phyloP scores from a whole-genome alignment of 2,888 invertebrate genomes.

The Torymus auratus region DNA sequence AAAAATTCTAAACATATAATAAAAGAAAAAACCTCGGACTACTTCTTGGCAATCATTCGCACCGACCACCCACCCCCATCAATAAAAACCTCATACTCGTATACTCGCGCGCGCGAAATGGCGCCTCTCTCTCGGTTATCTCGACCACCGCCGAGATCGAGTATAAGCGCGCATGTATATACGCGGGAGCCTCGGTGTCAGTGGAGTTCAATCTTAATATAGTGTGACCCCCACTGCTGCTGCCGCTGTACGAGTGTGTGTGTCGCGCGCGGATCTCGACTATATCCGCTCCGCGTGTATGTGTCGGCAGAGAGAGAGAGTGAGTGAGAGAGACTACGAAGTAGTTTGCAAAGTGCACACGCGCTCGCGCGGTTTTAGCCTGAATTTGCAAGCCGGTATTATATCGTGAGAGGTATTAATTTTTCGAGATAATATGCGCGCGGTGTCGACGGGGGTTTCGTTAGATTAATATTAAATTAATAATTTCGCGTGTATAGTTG shows the following conservation, averaged over 20 bases:
- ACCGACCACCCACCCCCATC: too few relatives aligned
- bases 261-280: neutral
- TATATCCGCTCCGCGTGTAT: constrained; percentile 45
- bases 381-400: too few relatives aligned
- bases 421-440: too few relatives aligned
- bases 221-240: constrained; percentile 74
- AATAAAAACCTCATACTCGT: too few relatives aligned
- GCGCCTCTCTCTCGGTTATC: neutral
- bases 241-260: constrained; percentile 19
- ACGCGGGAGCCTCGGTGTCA: constrained; percentile 68
- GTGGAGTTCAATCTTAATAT: constrained; percentile 77
- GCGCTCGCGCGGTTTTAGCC: too few relatives aligned
- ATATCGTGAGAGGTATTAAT: too few relatives aligned
- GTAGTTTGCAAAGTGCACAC: neutral
- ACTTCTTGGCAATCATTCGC: too few relatives aligned
- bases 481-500: too few relatives aligned
- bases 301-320: neutral
- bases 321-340: neutral
- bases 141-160: constrained; percentile 61
- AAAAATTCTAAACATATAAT: too few relatives aligned
- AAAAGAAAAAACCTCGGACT: too few relatives aligned
- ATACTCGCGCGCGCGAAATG: constrained; percentile 3
- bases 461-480: too few relatives aligned
- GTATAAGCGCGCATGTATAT: constrained; percentile 28
- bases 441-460: too few relatives aligned